Evolutionary conservation across 2,888 invertebrate species (phyloP).

Genomic region (Alsophila aescularia): DNA sequence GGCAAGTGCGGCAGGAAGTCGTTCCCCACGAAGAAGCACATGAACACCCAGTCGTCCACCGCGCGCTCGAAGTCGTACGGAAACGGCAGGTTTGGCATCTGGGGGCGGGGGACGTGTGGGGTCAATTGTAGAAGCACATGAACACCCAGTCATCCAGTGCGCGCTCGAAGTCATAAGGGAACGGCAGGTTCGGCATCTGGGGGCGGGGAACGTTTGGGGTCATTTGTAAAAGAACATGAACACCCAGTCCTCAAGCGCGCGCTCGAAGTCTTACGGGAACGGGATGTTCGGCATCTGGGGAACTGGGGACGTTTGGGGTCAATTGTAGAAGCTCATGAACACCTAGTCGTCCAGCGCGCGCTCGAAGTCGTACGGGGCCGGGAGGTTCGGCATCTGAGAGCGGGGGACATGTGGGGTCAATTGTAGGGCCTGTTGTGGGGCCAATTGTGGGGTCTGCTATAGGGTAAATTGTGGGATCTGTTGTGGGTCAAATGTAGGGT

Average conservation of each 20-base stretch:
- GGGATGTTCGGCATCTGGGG: slow-evolving; percentile 96
- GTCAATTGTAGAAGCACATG: not conserved
- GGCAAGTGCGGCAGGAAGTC: slow-evolving; percentile 99
- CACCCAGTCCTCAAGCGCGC: slow-evolving; percentile 70
- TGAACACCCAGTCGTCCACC: slow-evolving; percentile 97
- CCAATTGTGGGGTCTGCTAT: no score
- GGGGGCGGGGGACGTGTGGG: no score
- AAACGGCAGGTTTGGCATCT: slow-evolving; percentile 97
- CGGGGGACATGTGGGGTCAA: no score
- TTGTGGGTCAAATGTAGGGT: no score
- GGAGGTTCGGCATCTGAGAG: slow-evolving; percentile 95
- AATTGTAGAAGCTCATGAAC: not conserved
- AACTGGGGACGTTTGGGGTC: no score
- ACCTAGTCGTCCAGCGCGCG: slow-evolving; percentile 73
- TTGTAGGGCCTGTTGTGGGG: no score
- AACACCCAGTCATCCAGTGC: slow-evolving; percentile 51
- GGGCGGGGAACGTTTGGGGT: no score
- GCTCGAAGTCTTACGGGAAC: slow-evolving; percentile 97
- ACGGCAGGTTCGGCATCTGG: slow-evolving; percentile 96
- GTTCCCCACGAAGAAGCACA: slow-evolving; percentile 99
- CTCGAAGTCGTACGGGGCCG: slow-evolving; percentile 97
- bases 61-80: slow-evolving; percentile 97
- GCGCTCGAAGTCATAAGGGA: slow-evolving; percentile 97
- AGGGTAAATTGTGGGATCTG: no score
- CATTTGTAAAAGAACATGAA: not conserved